Base-by-base conservation (phyloP, 2,888 invertebrate species). In the Pteria penguin region DNA sequence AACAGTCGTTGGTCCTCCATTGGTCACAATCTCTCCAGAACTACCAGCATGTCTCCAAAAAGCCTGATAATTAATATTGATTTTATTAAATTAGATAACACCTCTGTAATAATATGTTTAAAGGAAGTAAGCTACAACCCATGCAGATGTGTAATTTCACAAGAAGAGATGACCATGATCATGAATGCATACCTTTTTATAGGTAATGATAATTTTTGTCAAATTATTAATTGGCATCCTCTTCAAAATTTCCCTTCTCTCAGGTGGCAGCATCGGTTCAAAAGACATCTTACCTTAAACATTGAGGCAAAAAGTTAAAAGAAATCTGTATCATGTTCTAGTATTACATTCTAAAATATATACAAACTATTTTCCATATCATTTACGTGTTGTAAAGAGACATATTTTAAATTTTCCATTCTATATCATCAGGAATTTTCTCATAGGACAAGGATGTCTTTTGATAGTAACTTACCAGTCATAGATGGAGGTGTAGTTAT, bases 11-110 rank as follows among this genome's bases (percentile, higher is more conserved):
- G 76, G 78, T 1, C 90, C 90, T 29, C 91, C 91, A 81, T 88
- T 90, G 22, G 91, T 91, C 0, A 90, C 88, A 24, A 91, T 86
- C 79, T 93, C 92, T n/a, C 93, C 93, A 27, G 91, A 92, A 29
- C 79, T 84, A 32, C 92, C 92, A 45, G 80, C 81, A 8, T 78
- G 80, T 58, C 90, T 84, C 92, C 92, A 92, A 79, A 92, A 92
- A 33, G 90, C 85, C 90, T 92, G 69, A 65, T 54, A 68, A 52
- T 52, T 57, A n/a, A 29, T 14, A 8, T 68, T 18, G 0, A 54
- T n/a, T 14, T 14, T n/a, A 5, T 24, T n/a, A n/a, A 45, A 45
- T 45, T 45, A 4, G 22, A 52, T n/a, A 52, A 4, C 4, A 2
- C 52, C 2, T 18, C 2, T 52, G 52, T n/a, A 22, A 18, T 4